Evolutionary conservation across 2,797 vertebrate genomes (phyloP), one percentile per base, ranked within the genome.

Genomic region (Epinephelus malabaricus): DNA sequence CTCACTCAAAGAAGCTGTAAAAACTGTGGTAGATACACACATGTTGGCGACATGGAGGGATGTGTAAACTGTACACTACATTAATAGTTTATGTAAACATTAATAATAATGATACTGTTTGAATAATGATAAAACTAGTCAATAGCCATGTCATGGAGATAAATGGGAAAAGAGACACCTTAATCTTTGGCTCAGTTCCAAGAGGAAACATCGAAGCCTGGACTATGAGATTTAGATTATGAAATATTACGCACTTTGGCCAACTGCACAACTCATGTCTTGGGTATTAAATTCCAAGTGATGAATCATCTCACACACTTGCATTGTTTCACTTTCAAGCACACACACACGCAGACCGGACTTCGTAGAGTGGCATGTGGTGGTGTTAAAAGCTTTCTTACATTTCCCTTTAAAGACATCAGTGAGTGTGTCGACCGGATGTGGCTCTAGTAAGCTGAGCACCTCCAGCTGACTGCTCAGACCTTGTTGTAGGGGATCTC

Each of bases 401-500:
- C 63, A 15, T 18, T 70, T 47, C 45, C 3, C 63, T 17, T 62
- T 53, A 21, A 40, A 58, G 19, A 71, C 55, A 43, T 27, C 0
- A 19, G 50, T 67, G 74, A 86, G 49, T 70, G 72, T 49, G 65
- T 82, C 64, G 75, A 60, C 64, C 65, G 79, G 74, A 91, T 86
- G 75, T 86, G 81, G 49, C 69, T 82, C 21, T 56, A 43, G 70
- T 76, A 71, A 81, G 69, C 1, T 34, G 69, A 86, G 76, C 59
- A 79, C 76, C 84, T 77, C 82, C 73, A 90, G 78, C 80, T 82
- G 81, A 72, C 82, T 82, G 69, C 56, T 86, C 23, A 81, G 76
- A 73, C 75, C 47, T 63, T 59, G 71, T 78, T 82, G 69, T 40
- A 63, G 61, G 74, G 80, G 84, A 89, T 92, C 90, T 91, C 85